Evolutionary conservation across 2,888 invertebrate species (phyloP), one percentile per base, ranked within the genome.

Genomic region (Eulithis testata): DNA sequence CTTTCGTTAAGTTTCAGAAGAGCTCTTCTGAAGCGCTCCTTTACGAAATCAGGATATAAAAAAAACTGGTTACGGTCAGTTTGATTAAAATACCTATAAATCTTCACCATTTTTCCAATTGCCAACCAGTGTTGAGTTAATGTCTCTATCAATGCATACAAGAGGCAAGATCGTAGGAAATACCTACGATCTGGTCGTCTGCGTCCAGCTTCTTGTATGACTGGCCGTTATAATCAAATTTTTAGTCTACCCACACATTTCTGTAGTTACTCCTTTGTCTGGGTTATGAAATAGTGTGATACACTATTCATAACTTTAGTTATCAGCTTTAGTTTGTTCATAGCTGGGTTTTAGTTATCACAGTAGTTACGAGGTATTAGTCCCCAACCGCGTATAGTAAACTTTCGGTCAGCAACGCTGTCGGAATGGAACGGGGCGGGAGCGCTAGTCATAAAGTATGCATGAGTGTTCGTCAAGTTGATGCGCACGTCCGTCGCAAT

Each of bases 361-460:
- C 27, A 8, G 53, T 61, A 40, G 37, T 54, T 54, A 49, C 27
- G 14, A 31, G n/a, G 50, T 62, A 62, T 61, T 12, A 27, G 31
- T 56, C 53, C 27, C 58, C 21, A 31, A 58, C 63, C 51, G 66
- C 43, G 31, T 43, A 21, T 21, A 58, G 51, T 58, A 47, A 58
- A 55, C 54, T 55, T 58, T 59, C 31, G 49, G 63, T 58, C 54
- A 59, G 63, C 40, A 53, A 58, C 49, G 44, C 54, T 12, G 54
- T 40, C 54, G 58, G 43, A 63, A 59, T 59, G 27, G 21, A 55
- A 59, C 27, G 59, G 58, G 43, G 52, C n/a, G 62, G 50, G 37
- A 67, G 79, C 79, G 77, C 76, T 80, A 78, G 75, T 78, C 81
- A 86, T 87, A 82, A 86, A 81, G 81, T 85, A 84, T 85, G 80